phyloP scores from a whole-genome alignment of 2,888 invertebrate genomes.

The Hirudinaria manillensis region DNA sequence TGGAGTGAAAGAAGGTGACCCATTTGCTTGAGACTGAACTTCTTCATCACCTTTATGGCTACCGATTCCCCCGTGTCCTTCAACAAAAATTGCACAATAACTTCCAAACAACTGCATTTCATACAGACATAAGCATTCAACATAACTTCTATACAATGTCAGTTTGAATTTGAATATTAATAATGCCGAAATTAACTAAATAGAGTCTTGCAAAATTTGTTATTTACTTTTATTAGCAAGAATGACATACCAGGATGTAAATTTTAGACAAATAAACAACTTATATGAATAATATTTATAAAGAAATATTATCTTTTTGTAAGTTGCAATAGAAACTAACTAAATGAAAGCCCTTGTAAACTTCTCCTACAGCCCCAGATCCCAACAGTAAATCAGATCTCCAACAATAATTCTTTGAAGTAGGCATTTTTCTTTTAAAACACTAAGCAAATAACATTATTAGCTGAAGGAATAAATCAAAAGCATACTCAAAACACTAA shows the following conservation, averaged over 20 bases:
- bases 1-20: slow-evolving; percentile 89
- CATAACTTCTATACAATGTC: too few species aligned
- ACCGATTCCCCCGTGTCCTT: slow-evolving; percentile 36
- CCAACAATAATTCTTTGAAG: slow-evolving; percentile 30
- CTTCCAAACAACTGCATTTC: background rate
- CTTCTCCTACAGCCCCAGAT: slow-evolving; percentile 33
- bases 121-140: too few species aligned
- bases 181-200: too few species aligned
- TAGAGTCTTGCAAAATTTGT: background rate
- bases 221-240: too few species aligned
- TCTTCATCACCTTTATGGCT: slow-evolving; percentile 60
- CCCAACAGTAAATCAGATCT: slow-evolving; percentile 19
- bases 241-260: too few species aligned
- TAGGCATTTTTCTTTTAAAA: background rate
- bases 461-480: too few species aligned
- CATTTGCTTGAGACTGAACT: slow-evolving; percentile 87
- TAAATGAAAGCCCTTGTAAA: slow-evolving; percentile 31
- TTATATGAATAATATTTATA: background rate
- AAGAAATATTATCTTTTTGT: background rate
- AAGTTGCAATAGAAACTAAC: slow-evolving; percentile 6
- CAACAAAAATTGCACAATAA: slow-evolving; percentile 10
- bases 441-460: too few species aligned
- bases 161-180: too few species aligned
- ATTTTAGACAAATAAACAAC: background rate
- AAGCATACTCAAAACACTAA: too few species aligned